Conservation (phyloP, 2,113 vertebrate species). For the human region GRCh38 chr5:143644501-143645000, state of each 20-base stretch:
- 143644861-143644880: neutral
- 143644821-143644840: neutral
- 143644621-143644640: neutral
- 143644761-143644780: neutral
- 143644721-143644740: neutral
- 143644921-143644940: neutral
- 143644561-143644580: neutral
- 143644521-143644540: neutral
- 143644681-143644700: neutral
- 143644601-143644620: neutral
- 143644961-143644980: neutral
- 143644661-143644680: neutral
- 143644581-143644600: neutral
- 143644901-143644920: neutral
- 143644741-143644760: neutral
- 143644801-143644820: neutral
- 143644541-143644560: conserved; percentile 10
- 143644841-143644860: neutral
- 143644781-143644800: neutral
- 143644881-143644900: neutral
- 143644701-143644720: neutral
- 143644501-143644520: neutral
- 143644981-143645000: neutral
- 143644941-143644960: neutral
- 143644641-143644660: neutral